Evolutionary conservation across 2,113 vertebrate species (phyloP), one percentile per base, ranked within the genome.

Genomic region (Silurus glanis): DNA sequence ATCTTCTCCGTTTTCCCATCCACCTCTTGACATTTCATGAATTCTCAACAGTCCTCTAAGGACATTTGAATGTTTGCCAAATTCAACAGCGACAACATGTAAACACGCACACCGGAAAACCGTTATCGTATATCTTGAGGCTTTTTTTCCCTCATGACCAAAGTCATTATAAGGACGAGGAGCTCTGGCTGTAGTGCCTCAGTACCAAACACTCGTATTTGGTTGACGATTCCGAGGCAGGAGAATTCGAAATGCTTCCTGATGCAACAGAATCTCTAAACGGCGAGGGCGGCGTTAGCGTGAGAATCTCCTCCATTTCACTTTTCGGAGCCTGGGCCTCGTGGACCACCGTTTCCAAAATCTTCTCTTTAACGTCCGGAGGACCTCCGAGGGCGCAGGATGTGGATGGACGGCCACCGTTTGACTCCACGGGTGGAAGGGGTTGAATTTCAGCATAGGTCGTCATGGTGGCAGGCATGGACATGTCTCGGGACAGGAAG

Each of bases 161-260:
- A 62, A 58, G 64, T 74, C 89, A 94, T 99, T 96, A 99, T 96
- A 99, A 95, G 5, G 98, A 99, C 87, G 98, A 99, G 86, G 98
- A 99, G 92, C 98, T 99, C 95, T 99, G 98, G 90, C 97, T 96
- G 94, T 99, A 99, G 94, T 99, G 97, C 94, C 97, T 95, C 91
- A 99, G 96, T 85, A 96, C 95, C 62, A 99, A 96, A 6, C 95
- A 96, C 93, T 97, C 96, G 4, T 98, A 99, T 87, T 97, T 96
- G 59, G 97, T 97, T 0, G 97, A 97, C 0, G 97, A 93, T 94
- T 97, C 94, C 0, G 96, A 96, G 86, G 94, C 92, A 0, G 95
- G 93, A 69, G 97, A 99, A 89, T 94, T 94, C 64, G 96, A 97
- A 59, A 94, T 94, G 45, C 97, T 97, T 84, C 96, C 97, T 9